A percentile compares a stretch with the other conserved stretches of the same genome.
Evolutionary conservation across 2,113 vertebrate species (phyloP).

Genomic region (Catharus bicknelli): DNA sequence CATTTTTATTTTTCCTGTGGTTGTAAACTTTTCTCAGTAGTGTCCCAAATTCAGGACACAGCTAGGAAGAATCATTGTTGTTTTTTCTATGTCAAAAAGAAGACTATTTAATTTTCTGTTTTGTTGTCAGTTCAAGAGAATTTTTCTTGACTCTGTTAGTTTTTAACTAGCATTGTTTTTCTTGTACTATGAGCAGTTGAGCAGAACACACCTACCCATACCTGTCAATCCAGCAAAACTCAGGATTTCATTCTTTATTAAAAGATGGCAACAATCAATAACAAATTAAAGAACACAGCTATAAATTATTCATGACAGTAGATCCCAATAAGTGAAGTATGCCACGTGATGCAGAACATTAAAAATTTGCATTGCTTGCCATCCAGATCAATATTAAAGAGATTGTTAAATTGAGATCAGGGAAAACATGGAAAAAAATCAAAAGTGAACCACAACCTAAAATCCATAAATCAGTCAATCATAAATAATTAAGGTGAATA

Average conservation of each 20-base stretch:
- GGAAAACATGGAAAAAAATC: background rate
- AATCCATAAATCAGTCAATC: conserved; percentile 35
- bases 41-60: background rate
- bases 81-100: background rate
- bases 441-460: background rate
- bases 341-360: background rate
- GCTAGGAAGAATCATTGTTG: background rate
- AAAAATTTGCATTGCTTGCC: conserved; percentile 30
- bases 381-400: conserved; percentile 35
- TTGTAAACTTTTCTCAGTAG: background rate
- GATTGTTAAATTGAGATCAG: conserved; percentile 15
- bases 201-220: background rate
- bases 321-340: conserved; percentile 22
- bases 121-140: background rate
- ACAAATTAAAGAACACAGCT: background rate
- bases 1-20: background rate
- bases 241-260: background rate
- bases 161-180: background rate
- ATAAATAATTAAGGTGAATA: conserved; percentile 29
- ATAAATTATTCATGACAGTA: conserved; percentile 51
- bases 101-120: background rate
- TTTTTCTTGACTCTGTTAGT: background rate
- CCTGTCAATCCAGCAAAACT: background rate
- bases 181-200: background rate
- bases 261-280: conserved; percentile 1